phyloP scores from a whole-genome alignment of 2,797 vertebrate genomes.

The Hozukius guyotensis region DNA sequence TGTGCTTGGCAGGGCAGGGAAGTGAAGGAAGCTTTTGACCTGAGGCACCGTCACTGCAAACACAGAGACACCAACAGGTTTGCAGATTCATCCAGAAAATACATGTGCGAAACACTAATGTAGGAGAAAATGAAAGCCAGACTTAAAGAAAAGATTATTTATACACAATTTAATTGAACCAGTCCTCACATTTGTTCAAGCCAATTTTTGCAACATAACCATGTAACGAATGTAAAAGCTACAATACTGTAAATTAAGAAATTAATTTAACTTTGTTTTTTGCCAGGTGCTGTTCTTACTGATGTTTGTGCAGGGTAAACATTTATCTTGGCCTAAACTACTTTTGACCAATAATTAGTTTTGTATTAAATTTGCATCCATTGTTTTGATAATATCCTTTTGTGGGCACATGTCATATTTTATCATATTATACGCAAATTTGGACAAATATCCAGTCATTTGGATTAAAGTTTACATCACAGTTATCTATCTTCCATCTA shows the following conservation, averaged over 20 bases:
- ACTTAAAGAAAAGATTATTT: not conserved
- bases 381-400: not conserved
- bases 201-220: not conserved
- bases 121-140: not conserved
- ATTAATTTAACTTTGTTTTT: not conserved
- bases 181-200: not conserved
- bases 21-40: conserved; percentile 79
- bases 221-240: not conserved
- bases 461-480: not conserved
- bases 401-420: not conserved
- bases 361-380: not conserved
- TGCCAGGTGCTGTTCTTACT: not conserved
- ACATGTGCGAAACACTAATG: not conserved
- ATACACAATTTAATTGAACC: not conserved
- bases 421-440: not conserved
- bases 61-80: conserved; percentile 33
- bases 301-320: not conserved
- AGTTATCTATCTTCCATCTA: not conserved
- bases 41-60: conserved; percentile 53
- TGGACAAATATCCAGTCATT: not conserved
- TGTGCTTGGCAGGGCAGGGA: conserved; percentile 78
- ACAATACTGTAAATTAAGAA: not conserved
- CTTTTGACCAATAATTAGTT: not conserved
- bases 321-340: not conserved
- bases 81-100: conserved; percentile 45